Evolutionary conservation across 2,888 invertebrate species (phyloP).

Genomic region (Drosophila pseudotalamancana): DNA sequence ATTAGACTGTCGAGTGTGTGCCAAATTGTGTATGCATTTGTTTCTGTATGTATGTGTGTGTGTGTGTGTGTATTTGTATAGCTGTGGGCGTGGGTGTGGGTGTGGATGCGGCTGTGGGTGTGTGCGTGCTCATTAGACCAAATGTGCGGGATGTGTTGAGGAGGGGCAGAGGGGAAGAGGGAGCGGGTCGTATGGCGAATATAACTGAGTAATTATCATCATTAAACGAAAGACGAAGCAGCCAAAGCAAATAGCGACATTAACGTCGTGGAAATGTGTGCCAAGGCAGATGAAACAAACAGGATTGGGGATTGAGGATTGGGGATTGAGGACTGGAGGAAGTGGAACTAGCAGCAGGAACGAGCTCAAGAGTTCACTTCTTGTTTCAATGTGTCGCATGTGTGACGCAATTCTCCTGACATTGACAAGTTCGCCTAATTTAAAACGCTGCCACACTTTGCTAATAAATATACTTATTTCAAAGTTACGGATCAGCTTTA

Average conservation of each 20-base stretch:
- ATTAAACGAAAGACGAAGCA: conserved; percentile 57
- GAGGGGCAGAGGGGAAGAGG: not conserved
- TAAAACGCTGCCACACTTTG: too few species aligned
- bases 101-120: conserved; percentile 2
- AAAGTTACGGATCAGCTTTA: too few species aligned
- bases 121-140: conserved; percentile 59
- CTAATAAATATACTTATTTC: not conserved
- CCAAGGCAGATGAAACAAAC: conserved; percentile 48
- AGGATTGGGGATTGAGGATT: conserved; percentile 8
- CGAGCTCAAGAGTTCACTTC: conserved; percentile 4
- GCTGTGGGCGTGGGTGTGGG: not conserved
- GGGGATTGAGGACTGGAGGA: too few species aligned
- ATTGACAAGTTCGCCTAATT: not conserved
- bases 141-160: conserved; percentile 45
- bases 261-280: conserved; percentile 53
- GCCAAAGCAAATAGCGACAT: conserved; percentile 71
- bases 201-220: conserved; percentile 69
- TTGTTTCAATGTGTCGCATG: not conserved
- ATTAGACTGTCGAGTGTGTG: conserved; percentile 46
- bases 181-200: conserved; percentile 14
- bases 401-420: not conserved
- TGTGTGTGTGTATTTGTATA: not conserved
- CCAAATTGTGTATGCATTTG: conserved; percentile 5
- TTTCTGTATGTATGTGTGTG: not conserved
- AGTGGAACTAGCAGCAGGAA: not conserved